Base-by-base conservation (phyloP, 2,888 invertebrate genomes). In the Bembecia ichneumoniformis region DNA sequence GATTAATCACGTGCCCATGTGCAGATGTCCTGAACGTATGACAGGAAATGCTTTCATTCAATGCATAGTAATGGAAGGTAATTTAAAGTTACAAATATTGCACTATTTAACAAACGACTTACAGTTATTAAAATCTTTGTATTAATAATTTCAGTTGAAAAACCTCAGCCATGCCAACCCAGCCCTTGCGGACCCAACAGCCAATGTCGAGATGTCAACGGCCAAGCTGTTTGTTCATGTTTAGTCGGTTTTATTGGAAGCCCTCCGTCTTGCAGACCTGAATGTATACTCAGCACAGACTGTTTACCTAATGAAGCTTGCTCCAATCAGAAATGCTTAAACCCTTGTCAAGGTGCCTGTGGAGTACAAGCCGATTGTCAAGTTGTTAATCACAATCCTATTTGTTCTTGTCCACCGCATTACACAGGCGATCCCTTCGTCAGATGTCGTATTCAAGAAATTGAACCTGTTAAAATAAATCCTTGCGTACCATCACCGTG, bases 301-400 rank as follows among this genome's bases (percentile, higher is more conserved):
- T 95, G 95, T 73, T 74, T 90, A 3, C 90, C 91, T 46, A 91
- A 89, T 58, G 89, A 92, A 78, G 92, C 94, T 3, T 95, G 94
- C 64, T 90, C 90, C 49, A 94, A 94, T 67, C 92, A 92, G 69
- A 93, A 93, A 79, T 96, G 96, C 68, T 83, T 90, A 34, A 91
- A 95, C 71, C 95, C 95, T n/a, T 95, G 95, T 65, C 90, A 90
- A 50, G 94, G 94, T 60, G 90, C 93, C n/a, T 95, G 95, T 67
- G 95, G 95, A 16, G 82, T 93, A 28, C 87, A 86, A 56, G 93
- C 95, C 2, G 87, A 88, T 57, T 95, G 95, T 67, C 90, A 92
- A 77, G 93, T 95, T 28, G 90, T 94, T 47, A 93, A 93, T 71
- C 93, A 95, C 64, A 94, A 92, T 74, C 94, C 94, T 3, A 93